A percentile compares a stretch with the other conserved stretches of the same genome.
Conservation (phyloP, 2,113 vertebrate species). For the Nycticorax nycticorax region DNA sequence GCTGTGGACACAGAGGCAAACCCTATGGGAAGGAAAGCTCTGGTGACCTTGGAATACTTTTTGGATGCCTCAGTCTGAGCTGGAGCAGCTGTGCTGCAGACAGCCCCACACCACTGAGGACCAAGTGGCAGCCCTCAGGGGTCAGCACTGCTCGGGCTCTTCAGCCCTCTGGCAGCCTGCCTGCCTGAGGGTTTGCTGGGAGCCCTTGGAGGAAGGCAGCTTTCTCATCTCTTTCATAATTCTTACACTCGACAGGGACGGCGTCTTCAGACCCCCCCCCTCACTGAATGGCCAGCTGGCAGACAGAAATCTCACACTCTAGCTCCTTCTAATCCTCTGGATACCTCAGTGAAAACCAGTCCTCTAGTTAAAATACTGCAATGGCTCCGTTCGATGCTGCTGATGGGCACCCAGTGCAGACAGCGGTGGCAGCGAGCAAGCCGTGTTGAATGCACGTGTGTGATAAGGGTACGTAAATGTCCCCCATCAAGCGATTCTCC, state of each 20-base stretch:
- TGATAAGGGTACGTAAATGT: background rate
- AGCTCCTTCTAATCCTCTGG: background rate
- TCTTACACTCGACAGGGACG: background rate
- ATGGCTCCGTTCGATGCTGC: background rate
- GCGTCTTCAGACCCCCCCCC: background rate
- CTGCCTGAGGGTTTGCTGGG: background rate
- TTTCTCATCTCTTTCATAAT: background rate
- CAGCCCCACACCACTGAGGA: background rate
- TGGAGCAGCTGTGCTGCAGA: constrained; percentile 11
- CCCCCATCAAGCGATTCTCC: background rate
- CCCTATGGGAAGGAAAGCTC: background rate
- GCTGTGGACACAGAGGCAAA: background rate
- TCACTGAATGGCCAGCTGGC: background rate
- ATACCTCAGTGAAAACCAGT: background rate
- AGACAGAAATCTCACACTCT: background rate
- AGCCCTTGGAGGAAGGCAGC: background rate
- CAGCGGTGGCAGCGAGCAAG: fast-evolving
- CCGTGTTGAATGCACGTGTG: fast-evolving
- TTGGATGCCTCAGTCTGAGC: background rate
- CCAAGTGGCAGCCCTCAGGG: background rate
- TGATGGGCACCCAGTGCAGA: fast-evolving
- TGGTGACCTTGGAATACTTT: background rate
- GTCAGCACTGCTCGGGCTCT: background rate
- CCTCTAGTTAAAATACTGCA: background rate
- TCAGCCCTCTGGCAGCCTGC: background rate